A percentile compares a stretch with the other conserved stretches of the same genome.
Conservation (phyloP, 2,113 vertebrate species). For the Osmerus eperlanus region DNA sequence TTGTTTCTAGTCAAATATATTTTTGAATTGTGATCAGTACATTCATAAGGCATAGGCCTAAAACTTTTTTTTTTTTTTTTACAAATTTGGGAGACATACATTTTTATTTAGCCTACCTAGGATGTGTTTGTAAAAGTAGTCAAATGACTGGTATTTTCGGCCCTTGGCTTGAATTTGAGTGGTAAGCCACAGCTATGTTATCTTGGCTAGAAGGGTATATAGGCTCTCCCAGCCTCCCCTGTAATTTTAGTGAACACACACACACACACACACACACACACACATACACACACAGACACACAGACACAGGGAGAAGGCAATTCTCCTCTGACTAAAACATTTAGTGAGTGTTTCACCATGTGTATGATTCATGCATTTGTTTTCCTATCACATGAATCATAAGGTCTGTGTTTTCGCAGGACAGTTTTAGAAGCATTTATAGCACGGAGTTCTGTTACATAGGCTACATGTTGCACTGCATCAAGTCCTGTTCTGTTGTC, state of each 20-base stretch:
- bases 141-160: conserved; percentile 67
- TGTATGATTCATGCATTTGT: conserved; percentile 47
- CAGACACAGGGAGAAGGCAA: conserved; percentile 18
- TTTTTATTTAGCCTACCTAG: conserved; percentile 55
- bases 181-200: conserved; percentile 73
- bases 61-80: conserved; percentile 10
- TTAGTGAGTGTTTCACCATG: conserved; percentile 49
- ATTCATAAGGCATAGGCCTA: conserved; percentile 24
- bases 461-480: conserved; percentile 22
- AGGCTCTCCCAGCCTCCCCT: conserved; percentile 64
- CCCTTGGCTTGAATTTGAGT: conserved; percentile 60
- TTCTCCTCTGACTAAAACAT: conserved; percentile 10
- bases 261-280: conserved; percentile 39
- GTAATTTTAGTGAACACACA: conserved; percentile 68
- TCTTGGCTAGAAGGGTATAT: conserved; percentile 65
- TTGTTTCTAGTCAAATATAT: conserved; percentile 24
- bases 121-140: conserved; percentile 62
- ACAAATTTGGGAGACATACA: conserved; percentile 56
- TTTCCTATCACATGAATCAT: conserved; percentile 33
- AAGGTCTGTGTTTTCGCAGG: not conserved
- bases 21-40: conserved; percentile 40
- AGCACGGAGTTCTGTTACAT: too few species aligned
- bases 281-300: conserved; percentile 39
- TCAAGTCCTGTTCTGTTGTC: conserved; percentile 34
- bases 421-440: not conserved